Conservation (phyloP, 2,797 vertebrate species). For the Myotis vivesi region DNA sequence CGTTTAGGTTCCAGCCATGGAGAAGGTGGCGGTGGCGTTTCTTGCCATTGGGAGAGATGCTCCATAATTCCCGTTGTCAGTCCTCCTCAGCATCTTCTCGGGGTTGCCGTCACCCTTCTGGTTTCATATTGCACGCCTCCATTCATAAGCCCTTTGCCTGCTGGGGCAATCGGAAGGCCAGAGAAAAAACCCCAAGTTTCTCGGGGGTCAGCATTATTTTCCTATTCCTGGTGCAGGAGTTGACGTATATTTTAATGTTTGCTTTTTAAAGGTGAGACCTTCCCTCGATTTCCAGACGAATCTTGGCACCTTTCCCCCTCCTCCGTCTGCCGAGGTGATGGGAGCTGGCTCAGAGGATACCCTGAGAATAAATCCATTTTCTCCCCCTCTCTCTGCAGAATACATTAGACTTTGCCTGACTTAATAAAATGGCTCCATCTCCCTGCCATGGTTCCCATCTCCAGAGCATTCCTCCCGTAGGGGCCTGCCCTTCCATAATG, state of each 20-base stretch:
- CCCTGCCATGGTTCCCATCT: constrained; percentile 81
- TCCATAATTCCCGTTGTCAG: accelerated
- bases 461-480: constrained; percentile 70
- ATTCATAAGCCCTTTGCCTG: not conserved
- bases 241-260: not conserved
- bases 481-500: constrained; percentile 57
- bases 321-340: constrained; percentile 76
- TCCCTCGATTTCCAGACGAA: constrained; percentile 57
- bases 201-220: not conserved
- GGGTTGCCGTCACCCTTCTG: not conserved
- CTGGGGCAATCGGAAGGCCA: not conserved
- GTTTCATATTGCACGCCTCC: accelerated
- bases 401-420: constrained; percentile 87
- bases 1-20: accelerated
- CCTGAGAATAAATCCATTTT: constrained; percentile 82
- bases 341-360: constrained; percentile 77
- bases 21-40: not conserved
- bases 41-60: not conserved
- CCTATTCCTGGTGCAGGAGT: not conserved
- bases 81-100: accelerated
- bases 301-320: constrained; percentile 73
- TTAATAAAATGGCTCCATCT: constrained; percentile 98
- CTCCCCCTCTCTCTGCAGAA: constrained; percentile 81
- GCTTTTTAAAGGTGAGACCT: constrained; percentile 33
- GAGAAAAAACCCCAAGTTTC: accelerated